phyloP scores from a whole-genome alignment of 2,797 vertebrate species.

The Lophotriccus pileatus region DNA sequence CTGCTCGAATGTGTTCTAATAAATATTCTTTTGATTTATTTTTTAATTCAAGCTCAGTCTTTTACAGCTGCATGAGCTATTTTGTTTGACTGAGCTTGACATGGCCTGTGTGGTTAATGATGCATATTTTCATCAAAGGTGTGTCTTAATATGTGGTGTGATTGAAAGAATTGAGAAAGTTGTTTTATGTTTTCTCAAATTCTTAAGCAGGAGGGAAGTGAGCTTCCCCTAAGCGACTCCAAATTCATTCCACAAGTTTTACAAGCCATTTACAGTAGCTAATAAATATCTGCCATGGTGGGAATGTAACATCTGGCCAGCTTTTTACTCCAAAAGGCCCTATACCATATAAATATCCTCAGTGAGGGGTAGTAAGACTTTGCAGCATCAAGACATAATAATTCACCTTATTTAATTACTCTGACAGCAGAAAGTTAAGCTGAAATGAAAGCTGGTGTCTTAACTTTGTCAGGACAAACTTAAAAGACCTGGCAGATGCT shows the following conservation, averaged over 20 bases:
- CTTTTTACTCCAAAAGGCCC: neutral
- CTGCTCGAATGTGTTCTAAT: neutral
- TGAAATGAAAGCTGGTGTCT: neutral
- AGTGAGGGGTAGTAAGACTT: neutral
- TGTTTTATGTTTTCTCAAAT: neutral
- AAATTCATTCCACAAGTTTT: neutral
- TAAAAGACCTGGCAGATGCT: neutral
- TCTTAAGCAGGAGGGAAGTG: neutral
- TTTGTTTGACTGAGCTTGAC: slow-evolving; percentile 8
- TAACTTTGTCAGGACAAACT: neutral
- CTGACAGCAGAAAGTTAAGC: neutral
- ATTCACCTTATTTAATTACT: neutral
- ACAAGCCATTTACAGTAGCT: neutral
- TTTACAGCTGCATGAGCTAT: neutral
- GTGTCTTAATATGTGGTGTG: neutral
- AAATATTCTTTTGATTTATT: slow-evolving; percentile 23
- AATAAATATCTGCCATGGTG: neutral
- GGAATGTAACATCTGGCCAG: neutral
- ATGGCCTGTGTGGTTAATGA: neutral
- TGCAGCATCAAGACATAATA: neutral
- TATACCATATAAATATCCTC: neutral
- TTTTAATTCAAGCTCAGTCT: neutral
- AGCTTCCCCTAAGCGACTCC: neutral
- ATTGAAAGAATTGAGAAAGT: neutral
- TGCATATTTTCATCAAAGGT: neutral